Evolutionary conservation across 2,888 invertebrate genomes (phyloP), one percentile per base, ranked within the genome.

Genomic region (Stomorhina lunata): DNA sequence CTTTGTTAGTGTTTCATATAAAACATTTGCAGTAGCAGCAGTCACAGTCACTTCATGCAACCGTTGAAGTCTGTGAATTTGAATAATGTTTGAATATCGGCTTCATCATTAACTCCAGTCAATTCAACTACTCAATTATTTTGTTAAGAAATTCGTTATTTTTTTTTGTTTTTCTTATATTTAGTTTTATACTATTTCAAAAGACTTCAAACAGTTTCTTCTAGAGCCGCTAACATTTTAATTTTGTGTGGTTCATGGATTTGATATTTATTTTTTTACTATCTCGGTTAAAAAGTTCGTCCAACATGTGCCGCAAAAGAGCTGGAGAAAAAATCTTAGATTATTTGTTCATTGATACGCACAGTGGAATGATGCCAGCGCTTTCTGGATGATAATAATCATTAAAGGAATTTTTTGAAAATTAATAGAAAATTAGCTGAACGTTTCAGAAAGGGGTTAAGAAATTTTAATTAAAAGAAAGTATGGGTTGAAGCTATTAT

Each of bases 1-100:
- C 65, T 43, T 79, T 61, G 75, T 75, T 75, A 73, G 75, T 89
- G 87, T 32, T 85, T 86, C 83, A 50, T 65, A 20, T 10, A 37
- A 34, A 68, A 32, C 40, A 0, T n/a, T n/a, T n/a, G 27, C 53
- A 65, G 20, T 22, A 29, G 17, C 57, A 63, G n/a, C 29, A 59
- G 48, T 20, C 17, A 45, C n/a, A n/a, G n/a, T n/a, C n/a, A n/a
- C n/a, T n/a, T n/a, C n/a, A n/a, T n/a, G 40, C 40, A 29, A 69
- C 29, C 27, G 43, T n/a, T n/a, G 2, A 12, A 65, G 81, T 69
- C 81, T 78, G 81, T 75, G 81, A 82, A 82, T 82, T 82, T 82
- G 81, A 81, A 81, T 81, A 81, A 81, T 78, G 78, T 78, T 73
- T 73, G 81, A 75, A 79, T 78, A 72, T 80, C 69, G 66, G 72